Base-by-base conservation (phyloP, 2,113 vertebrate genomes). In the Pelobates fuscus region DNA sequence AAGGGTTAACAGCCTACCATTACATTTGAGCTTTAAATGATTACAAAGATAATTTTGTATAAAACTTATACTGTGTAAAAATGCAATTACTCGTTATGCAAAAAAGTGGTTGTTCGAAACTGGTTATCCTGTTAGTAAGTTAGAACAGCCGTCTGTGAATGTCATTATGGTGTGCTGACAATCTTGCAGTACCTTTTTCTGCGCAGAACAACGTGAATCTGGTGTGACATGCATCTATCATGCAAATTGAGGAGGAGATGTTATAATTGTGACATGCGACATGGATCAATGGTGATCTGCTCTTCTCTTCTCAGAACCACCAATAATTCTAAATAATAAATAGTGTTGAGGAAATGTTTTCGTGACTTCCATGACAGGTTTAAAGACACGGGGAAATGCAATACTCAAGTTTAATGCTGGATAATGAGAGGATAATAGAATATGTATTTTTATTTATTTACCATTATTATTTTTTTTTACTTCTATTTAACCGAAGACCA, bases 271-370 rank as follows among this genome's bases (percentile, higher is more conserved):
- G 63, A 67, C 72, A 75, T 59, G 43, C 32, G 20, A 66, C 54
- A 60, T 76, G 63, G 72, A 67, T 75, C 52, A 65, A 59, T 67
- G 24, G 52, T 23, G 63, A 17, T 41, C 17, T 66, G 54, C 52
- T 58, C 54, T 12, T 20, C 26, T 44, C 54, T 12, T 20, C 26
- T 44, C 55, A 26, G 18, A 59, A 25, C 61, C 52, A 44, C 17
- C 52, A 44, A 29, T 58, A 67, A 59, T 26, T 49, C 61, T 67
- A 76, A 76, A 76, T 67, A 75, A 59, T 75, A 75, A 66, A 65
- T 55, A 75, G 54, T 18, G n/a, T 67, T 49, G 63, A 43, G 6
- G 7, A 46, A 29, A 8, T 67, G 12, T 58, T 27, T 29, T 15
- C 25, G 20, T 29, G 37, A 41, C 44, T 21, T 59, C 29, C n/a